A percentile compares a stretch with the other conserved stretches of the same genome.
Conservation (phyloP, 2,113 vertebrate genomes). For the Elanus axillaris region DNA sequence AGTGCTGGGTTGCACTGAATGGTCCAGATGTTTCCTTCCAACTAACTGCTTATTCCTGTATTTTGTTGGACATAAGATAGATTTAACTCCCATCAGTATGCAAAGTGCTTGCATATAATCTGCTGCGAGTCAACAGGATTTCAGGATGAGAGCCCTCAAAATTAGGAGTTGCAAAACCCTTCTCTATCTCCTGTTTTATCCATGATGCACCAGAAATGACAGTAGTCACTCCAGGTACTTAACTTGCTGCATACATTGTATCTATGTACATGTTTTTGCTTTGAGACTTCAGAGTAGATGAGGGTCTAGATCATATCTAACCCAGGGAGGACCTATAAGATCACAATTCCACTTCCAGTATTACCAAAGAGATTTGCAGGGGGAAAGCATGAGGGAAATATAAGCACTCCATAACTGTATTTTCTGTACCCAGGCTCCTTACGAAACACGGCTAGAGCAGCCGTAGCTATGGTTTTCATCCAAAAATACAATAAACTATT, state of each 20-base stretch:
- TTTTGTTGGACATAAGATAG: background rate
- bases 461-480: background rate
- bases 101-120: background rate
- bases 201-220: background rate
- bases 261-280: background rate
- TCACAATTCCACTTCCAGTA: background rate
- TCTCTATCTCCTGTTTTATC: background rate
- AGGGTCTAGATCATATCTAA: background rate
- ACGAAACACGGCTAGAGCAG: background rate
- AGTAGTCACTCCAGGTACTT: background rate
- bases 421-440: background rate
- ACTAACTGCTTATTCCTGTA: background rate
- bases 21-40: background rate
- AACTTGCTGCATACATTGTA: background rate
- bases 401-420: background rate
- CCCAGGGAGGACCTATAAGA: background rate
- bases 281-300: background rate
- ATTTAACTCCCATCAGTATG: background rate
- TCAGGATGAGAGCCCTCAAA: background rate
- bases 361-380: background rate
- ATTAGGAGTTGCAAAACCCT: background rate
- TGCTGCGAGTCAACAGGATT: background rate
- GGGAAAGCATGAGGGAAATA: background rate
- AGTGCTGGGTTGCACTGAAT: background rate
- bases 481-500: background rate